phyloP scores from a whole-genome alignment of 2,113 vertebrate genomes.

The Aegypius monachus region DNA sequence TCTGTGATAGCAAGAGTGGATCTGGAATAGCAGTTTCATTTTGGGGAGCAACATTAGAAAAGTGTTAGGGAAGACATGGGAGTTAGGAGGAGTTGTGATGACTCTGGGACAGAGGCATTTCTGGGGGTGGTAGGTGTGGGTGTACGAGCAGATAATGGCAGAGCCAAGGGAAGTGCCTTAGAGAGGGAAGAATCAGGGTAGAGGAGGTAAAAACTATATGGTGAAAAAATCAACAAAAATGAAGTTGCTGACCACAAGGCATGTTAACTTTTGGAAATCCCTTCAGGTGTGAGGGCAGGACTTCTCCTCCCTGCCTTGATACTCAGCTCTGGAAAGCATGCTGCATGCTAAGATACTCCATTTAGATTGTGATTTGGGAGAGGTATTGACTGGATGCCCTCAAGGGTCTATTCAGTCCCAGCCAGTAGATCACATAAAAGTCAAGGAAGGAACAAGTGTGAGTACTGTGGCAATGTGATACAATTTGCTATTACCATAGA shows the following conservation, averaged over 20 bases:
- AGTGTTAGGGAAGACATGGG: not conserved
- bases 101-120: not conserved
- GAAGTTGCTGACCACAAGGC: not conserved
- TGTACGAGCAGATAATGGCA: not conserved
- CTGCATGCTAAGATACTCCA: not conserved
- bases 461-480: not conserved
- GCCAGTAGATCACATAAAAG: not conserved
- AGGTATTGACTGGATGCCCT: not conserved
- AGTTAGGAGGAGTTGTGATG: not conserved
- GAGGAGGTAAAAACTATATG: not conserved
- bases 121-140: not conserved
- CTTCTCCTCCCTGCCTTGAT: not conserved
- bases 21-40: not conserved
- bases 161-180: not conserved
- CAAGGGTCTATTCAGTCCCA: not conserved
- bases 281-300: not conserved
- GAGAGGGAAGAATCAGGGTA: not conserved
- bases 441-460: not conserved
- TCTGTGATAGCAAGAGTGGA: not conserved
- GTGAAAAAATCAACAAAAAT: not conserved
- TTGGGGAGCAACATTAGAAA: not conserved
- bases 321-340: not conserved
- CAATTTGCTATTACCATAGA: conserved; percentile 23
- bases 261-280: not conserved
- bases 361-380: not conserved